A percentile compares a stretch with the other conserved stretches of the same genome.
Conservation (phyloP, 1,140 invertebrate species). For the Cydia splendana region DNA sequence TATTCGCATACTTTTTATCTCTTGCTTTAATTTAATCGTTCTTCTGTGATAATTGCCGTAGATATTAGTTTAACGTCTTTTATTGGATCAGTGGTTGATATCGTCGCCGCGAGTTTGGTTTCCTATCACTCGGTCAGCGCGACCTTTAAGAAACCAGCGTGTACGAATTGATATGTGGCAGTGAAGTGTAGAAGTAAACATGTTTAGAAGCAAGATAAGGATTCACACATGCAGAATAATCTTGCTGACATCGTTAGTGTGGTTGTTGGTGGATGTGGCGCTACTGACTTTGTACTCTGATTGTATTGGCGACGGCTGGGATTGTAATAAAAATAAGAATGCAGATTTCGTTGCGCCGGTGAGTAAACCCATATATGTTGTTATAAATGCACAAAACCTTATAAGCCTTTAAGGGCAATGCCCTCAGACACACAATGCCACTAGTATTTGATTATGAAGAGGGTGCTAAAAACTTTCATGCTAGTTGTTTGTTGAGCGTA, state of each 20-base stretch:
- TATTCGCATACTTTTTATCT: constrained; percentile 36
- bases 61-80: not conserved
- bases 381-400: not conserved
- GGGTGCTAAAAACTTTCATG: constrained; percentile 8
- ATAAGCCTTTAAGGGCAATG: not conserved
- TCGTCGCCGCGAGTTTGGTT: constrained; percentile 15
- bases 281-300: constrained; percentile 97
- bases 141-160: constrained; percentile 37
- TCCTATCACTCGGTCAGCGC: constrained; percentile 3
- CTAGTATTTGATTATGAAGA: constrained; percentile 1
- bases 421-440: constrained; percentile 6
- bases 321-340: constrained; percentile 80
- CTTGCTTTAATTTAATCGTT: constrained; percentile 37
- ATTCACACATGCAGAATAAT: constrained; percentile 97
- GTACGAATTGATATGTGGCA: constrained; percentile 70
- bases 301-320: constrained; percentile 88
- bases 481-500: not conserved
- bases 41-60: constrained; percentile 31
- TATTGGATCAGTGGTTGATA: constrained; percentile 1
- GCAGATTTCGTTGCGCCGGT: constrained; percentile 79
- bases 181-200: constrained; percentile 77
- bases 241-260: constrained; percentile 95
- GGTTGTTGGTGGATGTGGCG: constrained; percentile 96
- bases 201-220: constrained; percentile 92
- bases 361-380: constrained; percentile 38